Conservation (phyloP, 2,113 vertebrate species). For the Brachirus orientalis region DNA sequence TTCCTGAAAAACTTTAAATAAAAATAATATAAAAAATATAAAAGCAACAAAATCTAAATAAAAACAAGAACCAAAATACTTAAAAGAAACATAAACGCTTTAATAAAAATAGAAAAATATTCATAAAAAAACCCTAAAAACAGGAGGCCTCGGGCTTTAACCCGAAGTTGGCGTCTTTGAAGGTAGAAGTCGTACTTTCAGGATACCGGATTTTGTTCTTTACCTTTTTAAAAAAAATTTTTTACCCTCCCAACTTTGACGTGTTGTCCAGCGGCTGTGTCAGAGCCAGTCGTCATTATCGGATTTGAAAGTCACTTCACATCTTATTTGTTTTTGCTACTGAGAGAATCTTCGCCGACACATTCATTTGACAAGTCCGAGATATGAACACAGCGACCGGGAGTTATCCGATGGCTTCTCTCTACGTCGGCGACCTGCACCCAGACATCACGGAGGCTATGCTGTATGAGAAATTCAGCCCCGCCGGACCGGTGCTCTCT, state of each 20-base stretch:
- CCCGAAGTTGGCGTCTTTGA: conserved; percentile 54
- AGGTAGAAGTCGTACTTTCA: conserved; percentile 34
- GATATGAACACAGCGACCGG: conserved; percentile 83
- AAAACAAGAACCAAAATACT: conserved; percentile 68
- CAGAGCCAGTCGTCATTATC: conserved; percentile 15
- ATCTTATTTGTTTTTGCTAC: neutral
- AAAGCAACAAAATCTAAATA: conserved; percentile 77
- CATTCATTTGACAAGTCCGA: conserved; percentile 31
- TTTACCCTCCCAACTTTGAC: conserved; percentile 30
- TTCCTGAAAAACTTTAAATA: conserved; percentile 80
- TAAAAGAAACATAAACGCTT: conserved; percentile 54
- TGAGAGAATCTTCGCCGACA: conserved; percentile 1
- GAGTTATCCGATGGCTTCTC: conserved; percentile 99
- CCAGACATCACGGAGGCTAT: conserved; percentile 98
- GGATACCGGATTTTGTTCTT: conserved; percentile 5
- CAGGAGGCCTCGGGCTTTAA: conserved; percentile 60
- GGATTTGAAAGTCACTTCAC: neutral
- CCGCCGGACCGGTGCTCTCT: conserved; percentile 97
- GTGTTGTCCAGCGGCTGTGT: conserved; percentile 36
- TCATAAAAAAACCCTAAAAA: conserved; percentile 49
- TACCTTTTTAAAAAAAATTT: conserved; percentile 16
- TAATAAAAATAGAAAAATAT: conserved; percentile 71
- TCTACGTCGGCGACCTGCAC: conserved; percentile 98
- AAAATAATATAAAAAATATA: conserved; percentile 77
- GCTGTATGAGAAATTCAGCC: conserved; percentile 99